Percentiles rank a stretch among this genome's conserved stretches.
Conservation (phyloP, 2,797 vertebrate genomes). For the Staurois parvus region DNA sequence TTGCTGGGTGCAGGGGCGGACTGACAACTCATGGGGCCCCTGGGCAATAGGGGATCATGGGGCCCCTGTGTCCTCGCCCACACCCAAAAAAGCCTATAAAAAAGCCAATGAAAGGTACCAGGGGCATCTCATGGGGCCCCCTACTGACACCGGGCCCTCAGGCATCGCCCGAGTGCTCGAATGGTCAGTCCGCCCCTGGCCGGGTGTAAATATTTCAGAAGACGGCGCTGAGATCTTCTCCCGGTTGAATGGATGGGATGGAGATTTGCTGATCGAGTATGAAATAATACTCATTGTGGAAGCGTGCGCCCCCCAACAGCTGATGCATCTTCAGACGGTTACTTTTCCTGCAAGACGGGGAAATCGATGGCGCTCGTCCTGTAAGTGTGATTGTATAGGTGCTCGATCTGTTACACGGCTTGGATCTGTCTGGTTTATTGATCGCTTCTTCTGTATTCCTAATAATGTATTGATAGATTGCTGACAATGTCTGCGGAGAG, state of each 20-base stretch:
- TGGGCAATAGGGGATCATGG: too few species aligned
- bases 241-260: background rate
- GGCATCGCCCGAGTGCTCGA: too few species aligned
- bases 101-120: too few species aligned
- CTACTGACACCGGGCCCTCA: too few species aligned
- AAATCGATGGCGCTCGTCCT: slow-evolving; percentile 37
- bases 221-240: background rate
- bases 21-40: too few species aligned
- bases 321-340: slow-evolving; percentile 28
- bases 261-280: slow-evolving; percentile 5
- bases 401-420: slow-evolving; percentile 22
- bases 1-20: too few species aligned
- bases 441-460: slow-evolving; percentile 22
- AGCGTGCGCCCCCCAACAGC: background rate
- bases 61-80: too few species aligned
- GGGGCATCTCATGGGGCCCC: too few species aligned
- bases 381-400: slow-evolving; percentile 35
- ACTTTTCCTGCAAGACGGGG: slow-evolving; percentile 12
- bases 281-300: slow-evolving; percentile 19
- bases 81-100: too few species aligned
- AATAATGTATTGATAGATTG: slow-evolving; percentile 41
- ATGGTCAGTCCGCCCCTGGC: too few species aligned
- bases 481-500: slow-evolving; percentile 13
- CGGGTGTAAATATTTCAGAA: too few species aligned
- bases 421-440: slow-evolving; percentile 22